Evolutionary conservation across 2,797 vertebrate genomes (phyloP).

Genomic region (Glossophaga mutica): DNA sequence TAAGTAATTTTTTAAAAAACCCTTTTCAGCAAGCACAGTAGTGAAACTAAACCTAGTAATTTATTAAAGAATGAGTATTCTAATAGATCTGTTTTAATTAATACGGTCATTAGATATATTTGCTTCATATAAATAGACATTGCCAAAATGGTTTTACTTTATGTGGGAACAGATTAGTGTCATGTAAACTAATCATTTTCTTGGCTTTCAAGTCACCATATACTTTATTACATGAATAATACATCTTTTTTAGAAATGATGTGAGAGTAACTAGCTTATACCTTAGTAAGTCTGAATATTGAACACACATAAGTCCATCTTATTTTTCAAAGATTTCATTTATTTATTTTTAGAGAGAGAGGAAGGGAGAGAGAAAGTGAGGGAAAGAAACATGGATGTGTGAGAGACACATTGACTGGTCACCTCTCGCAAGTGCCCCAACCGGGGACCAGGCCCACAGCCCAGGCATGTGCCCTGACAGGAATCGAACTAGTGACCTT

Average conservation of each 20-base stretch:
- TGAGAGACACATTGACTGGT: no score
- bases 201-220: constrained; percentile 25
- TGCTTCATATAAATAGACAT: constrained; percentile 19
- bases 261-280: neutral
- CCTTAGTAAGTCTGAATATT: constrained; percentile 6
- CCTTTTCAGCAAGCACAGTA: neutral
- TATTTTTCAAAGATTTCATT: neutral
- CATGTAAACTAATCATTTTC: neutral
- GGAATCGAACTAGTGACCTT: no score
- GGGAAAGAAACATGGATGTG: no score
- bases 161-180: neutral
- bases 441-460: no score
- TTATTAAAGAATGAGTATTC: constrained; percentile 8
- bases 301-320: neutral
- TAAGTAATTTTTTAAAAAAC: neutral
- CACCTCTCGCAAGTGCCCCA: no score
- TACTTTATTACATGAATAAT: constrained; percentile 24
- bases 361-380: no score
- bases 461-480: no score
- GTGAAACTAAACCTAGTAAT: constrained; percentile 10
- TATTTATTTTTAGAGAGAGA: no score
- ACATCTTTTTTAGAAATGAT: constrained; percentile 8
- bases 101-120: neutral
- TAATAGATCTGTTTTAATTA: constrained; percentile 7
- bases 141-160: constrained; percentile 20